A percentile compares a stretch with the other conserved stretches of the same genome.
These are phyloP conservation scores for Anthoscopus minutus DNA, from an alignment of 2,113 vertebrate genomes.

Conservation along the genomic window DNA sequence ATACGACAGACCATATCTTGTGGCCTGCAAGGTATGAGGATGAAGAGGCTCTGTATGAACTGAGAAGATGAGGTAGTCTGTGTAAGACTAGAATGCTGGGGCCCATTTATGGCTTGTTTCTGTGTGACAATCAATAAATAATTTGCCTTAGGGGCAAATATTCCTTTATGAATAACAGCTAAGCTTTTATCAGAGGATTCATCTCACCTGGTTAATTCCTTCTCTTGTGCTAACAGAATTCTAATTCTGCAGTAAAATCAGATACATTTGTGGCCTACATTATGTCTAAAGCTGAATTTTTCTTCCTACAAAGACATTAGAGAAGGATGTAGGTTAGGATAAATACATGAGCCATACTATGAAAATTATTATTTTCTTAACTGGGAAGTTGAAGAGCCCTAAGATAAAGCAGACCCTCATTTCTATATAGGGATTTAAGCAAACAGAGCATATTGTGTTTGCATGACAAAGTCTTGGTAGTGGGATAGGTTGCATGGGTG, in stretches of 20 bases:
- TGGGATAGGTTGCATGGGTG: neutral
- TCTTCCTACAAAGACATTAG: neutral
- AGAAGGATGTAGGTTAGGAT: neutral
- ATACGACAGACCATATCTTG: neutral
- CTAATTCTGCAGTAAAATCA: neutral
- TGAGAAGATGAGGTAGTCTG: neutral
- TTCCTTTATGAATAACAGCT: neutral
- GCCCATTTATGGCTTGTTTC: neutral
- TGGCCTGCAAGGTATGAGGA: neutral
- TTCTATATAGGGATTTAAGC: neutral
- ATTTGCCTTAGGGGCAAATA: neutral
- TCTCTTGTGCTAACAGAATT: neutral
- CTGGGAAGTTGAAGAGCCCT: neutral
- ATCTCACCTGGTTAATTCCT: neutral
- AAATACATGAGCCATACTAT: neutral
- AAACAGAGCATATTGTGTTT: neutral
- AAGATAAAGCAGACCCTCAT: neutral
- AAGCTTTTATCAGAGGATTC: neutral
- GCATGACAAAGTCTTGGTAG: neutral
- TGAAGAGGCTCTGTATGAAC: neutral
- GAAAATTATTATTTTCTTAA: neutral
- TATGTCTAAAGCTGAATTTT: neutral
- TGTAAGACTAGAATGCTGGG: neutral
- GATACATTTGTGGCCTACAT: neutral
- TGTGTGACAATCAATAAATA: neutral